phyloP scores from a whole-genome alignment of 2,113 vertebrate species.

The Gobio gobio region DNA sequence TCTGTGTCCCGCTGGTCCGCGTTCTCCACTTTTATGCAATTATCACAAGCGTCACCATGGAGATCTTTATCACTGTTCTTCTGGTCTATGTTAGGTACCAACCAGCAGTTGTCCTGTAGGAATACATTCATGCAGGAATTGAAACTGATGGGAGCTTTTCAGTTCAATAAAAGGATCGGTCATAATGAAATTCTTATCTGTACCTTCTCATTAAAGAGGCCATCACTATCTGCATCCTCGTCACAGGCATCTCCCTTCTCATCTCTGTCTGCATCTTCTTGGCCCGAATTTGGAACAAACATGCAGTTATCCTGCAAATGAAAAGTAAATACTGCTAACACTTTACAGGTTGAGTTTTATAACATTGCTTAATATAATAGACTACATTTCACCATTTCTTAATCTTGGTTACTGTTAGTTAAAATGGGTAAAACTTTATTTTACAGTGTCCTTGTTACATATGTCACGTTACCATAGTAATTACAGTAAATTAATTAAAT shows the following conservation, averaged over 20 bases:
- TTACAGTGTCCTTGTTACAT: too few relatives aligned
- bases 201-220: constrained; percentile 88
- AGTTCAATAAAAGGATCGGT: background rate
- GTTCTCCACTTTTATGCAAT: constrained; percentile 85
- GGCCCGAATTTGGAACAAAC: constrained; percentile 95
- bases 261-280: constrained; percentile 93
- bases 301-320: constrained; percentile 90
- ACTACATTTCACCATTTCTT: background rate
- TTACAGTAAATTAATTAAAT: too few relatives aligned
- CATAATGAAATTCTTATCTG: background rate
- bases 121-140: background rate
- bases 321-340: background rate
- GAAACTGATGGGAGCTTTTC: background rate
- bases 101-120: constrained; percentile 92
- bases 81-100: constrained; percentile 88
- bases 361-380: background rate
- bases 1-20: constrained; percentile 93
- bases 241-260: constrained; percentile 91
- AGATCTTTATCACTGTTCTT: constrained; percentile 90
- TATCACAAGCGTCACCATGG: constrained; percentile 95
- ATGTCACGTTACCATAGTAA: too few relatives aligned
- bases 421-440: too few relatives aligned
- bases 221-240: constrained; percentile 91
- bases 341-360: background rate
- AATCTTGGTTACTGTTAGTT: too few relatives aligned